Evolutionary conservation across 2,113 vertebrate genomes (phyloP), one percentile per base, ranked within the genome.

Genomic region (Zosterops pallidus): DNA sequence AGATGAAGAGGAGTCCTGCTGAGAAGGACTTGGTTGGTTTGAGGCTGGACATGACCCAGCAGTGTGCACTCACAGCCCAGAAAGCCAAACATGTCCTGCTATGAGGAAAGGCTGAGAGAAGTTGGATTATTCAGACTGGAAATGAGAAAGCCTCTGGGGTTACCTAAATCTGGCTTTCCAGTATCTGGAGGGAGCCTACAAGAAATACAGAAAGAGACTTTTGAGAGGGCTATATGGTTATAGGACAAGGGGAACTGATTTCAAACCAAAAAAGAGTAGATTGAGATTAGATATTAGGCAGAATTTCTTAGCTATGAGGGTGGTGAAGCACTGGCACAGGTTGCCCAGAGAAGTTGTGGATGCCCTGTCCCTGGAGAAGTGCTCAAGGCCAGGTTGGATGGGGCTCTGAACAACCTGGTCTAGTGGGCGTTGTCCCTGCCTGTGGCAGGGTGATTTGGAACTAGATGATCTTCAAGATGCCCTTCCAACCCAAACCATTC

Each of bases 11-110:
- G 20, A 76, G 13, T 20, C 9, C 53, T 68, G 13, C 16, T 2
- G 2, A 52, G 55, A 9, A 63, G 55, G 11, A 26, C 14, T 23
- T 55, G 11, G 14, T 39, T 11, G 39, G 39, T 39, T 11, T 39
- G 39, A 29, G 16, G 28, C 39, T 82, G 69, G 28, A 65, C 52
- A 17, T 24, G 12, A 81, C 5, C 7, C 29, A 68, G 20, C 39
- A 12, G 4, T 18, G 24, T 2, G 39, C 6, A 41, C 20, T n/a
- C 2, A 1, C 46, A 75, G n/a, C n/a, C 8, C 70, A 75, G n/a
- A 47, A n/a, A 10, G 42, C 20, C 46, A 62, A 2, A 15, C 0
- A 0, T 60, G 5, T 31, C 24, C 25, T 68, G 9, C n/a, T 18
- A 1, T 29, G 41, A 62, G 41, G 55, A 76, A 47, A 22, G 25